Percentiles rank a stretch among this genome's conserved stretches.
These are phyloP conservation scores for Dendrolimus kikuchii DNA, from an alignment of 1,140 invertebrate genomes.

Conservation along the genomic window DNA sequence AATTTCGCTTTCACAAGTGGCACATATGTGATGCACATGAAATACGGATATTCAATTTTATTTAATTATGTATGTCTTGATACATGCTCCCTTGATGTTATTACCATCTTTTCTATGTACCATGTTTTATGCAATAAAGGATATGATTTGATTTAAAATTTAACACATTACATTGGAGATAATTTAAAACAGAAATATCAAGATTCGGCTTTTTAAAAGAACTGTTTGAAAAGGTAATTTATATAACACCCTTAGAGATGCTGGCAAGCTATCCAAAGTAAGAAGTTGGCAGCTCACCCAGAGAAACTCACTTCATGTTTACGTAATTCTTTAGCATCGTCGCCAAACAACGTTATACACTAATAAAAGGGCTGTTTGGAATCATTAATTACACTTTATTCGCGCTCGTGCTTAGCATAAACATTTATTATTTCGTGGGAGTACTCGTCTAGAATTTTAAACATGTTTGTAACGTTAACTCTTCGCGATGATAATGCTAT, in stretches of 20 bases:
- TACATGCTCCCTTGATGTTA: background rate
- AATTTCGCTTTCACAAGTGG: constrained; percentile 11
- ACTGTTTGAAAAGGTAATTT: no score
- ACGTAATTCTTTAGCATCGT: constrained; percentile 35
- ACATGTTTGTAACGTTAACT: constrained; percentile 13
- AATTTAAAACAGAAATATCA: no score
- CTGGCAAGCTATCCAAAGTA: background rate
- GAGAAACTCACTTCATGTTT: constrained; percentile 14
- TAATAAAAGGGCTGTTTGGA: constrained; percentile 44
- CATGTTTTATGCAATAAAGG: background rate
- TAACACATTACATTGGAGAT: no score
- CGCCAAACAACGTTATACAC: constrained; percentile 36
- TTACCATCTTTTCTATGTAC: constrained; percentile 4
- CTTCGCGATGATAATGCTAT: background rate
- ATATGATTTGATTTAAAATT: no score
- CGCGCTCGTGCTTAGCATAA: constrained; percentile 28
- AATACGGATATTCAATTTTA: no score
- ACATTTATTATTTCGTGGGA: constrained; percentile 32
- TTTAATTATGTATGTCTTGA: no score
- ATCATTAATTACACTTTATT: constrained; percentile 43
- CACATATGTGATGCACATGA: no score
- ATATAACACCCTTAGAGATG: no score
- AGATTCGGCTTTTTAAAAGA: no score
- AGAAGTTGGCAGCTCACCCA: constrained; percentile 4
- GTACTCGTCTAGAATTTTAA: constrained; percentile 21